Evolutionary conservation across 2,888 invertebrate species (phyloP), one percentile per base, ranked within the genome.

Genomic region (Choristoneura rosaceana): DNA sequence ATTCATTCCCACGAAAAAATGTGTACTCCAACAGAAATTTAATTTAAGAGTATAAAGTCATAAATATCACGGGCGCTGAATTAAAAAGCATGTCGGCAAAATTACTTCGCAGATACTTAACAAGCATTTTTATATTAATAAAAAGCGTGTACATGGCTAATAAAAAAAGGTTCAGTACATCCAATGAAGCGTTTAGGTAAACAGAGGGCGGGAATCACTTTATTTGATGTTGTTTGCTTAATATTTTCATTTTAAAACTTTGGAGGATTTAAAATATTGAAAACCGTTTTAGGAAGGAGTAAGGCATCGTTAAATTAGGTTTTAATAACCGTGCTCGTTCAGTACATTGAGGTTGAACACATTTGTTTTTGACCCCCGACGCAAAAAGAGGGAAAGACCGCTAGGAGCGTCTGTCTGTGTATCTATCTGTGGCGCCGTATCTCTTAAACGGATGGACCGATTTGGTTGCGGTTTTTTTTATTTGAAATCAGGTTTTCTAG

Each of bases 41-140:
- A 47, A 47, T 34, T 64, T 34, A 50, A 60, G 47, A 38, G 41
- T 12, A 38, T 33, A 43, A 52, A 45, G 74, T 38, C 73, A 76
- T 77, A 77, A 79, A 78, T 78, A 77, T 74, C 74, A 76, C 73
- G 62, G 62, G 52, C 66, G 69, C 59, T 70, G 25, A 55, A 74
- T 76, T 78, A 79, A 80, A 77, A 76, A 74, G 75, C 74, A 79
- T 79, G 78, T 68, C 68, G 59, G 71, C 70, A 70, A 78, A 81
- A 81, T 81, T 75, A 74, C 76, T 78, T 75, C 71, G 74, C 75
- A 69, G 67, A 25, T 52, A 66, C 73, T 74, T 69, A 69, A 66
- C 63, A 60, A 60, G 59, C 62, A 52, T 69, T 73, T 59, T 45
- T 38, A 67, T 63, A 50, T 67, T 68, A 68, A 68, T 71, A 71